phyloP scores from a whole-genome alignment of 1,140 invertebrate species.

The Lepidurus packardi region DNA sequence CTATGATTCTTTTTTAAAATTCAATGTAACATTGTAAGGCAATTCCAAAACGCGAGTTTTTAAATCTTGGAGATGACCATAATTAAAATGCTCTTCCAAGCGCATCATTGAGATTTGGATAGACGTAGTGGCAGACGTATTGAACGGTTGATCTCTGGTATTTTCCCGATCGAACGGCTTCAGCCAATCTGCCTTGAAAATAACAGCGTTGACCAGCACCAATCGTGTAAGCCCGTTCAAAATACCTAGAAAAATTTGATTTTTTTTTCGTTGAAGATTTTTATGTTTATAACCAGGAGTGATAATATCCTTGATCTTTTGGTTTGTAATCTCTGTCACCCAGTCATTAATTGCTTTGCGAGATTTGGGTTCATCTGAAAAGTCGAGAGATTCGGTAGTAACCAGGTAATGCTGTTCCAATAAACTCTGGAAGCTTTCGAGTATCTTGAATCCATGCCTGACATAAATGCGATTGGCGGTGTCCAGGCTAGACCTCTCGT shows the following conservation, averaged over 20 bases:
- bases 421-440: slow-evolving; percentile 46
- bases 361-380: slow-evolving; percentile 45
- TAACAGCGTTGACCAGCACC: slow-evolving; percentile 73
- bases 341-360: slow-evolving; percentile 57
- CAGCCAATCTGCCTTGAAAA: slow-evolving; percentile 78
- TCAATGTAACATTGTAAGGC: slow-evolving; percentile 54
- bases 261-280: not conserved
- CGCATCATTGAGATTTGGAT: slow-evolving; percentile 60
- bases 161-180: slow-evolving; percentile 53
- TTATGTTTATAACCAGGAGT: slow-evolving; percentile 46
- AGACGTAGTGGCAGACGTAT: slow-evolving; percentile 44
- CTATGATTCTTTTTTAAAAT: not conserved
- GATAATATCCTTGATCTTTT: slow-evolving; percentile 64
- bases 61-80: slow-evolving; percentile 51
- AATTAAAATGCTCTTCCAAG: slow-evolving; percentile 52
- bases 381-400: slow-evolving; percentile 52
- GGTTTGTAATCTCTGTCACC: slow-evolving; percentile 65
- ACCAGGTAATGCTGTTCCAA: slow-evolving; percentile 51
- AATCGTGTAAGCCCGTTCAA: slow-evolving; percentile 53
- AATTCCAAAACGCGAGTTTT: slow-evolving; percentile 62
- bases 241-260: slow-evolving; percentile 35
- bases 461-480: slow-evolving; percentile 61
- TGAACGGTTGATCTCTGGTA: slow-evolving; percentile 56
- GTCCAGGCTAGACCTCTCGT: slow-evolving; percentile 49
- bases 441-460: slow-evolving; percentile 48